phyloP scores from a whole-genome alignment of 2,113 vertebrate species.

The Lathamus discolor region DNA sequence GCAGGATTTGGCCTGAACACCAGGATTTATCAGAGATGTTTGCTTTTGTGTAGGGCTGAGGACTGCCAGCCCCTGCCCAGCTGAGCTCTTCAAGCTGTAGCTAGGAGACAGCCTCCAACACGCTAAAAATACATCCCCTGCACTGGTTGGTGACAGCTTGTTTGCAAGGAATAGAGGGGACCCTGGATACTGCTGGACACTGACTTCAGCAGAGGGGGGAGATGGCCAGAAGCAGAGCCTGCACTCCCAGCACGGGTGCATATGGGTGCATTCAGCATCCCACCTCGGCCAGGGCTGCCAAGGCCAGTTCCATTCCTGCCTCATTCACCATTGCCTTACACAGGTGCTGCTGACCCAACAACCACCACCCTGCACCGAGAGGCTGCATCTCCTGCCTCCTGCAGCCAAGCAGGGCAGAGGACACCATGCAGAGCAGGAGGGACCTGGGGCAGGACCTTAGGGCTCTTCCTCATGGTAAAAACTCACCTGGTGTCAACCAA shows the following conservation, averaged over 20 bases:
- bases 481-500: background rate
- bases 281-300: fast-evolving
- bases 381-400: background rate
- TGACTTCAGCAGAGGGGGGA: background rate
- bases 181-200: background rate
- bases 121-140: slow-evolving; percentile 1
- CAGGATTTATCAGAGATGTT: background rate
- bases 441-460: fast-evolving
- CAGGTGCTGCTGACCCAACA: background rate
- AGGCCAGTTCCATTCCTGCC: fast-evolving
- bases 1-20: background rate
- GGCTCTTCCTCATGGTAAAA: background rate
- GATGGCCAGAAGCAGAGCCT: background rate
- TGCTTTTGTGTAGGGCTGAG: slow-evolving; percentile 6
- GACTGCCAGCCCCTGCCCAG: slow-evolving; percentile 32
- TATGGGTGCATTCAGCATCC: fast-evolving
- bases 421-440: fast-evolving
- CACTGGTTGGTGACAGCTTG: background rate
- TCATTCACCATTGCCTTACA: fast-evolving
- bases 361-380: background rate
- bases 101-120: slow-evolving; percentile 51
- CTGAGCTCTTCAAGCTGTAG: slow-evolving; percentile 26
- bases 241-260: fast-evolving
- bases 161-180: background rate
- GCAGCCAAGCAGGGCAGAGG: fast-evolving